These are phyloP conservation scores for Elgaria multicarinata DNA, from an alignment of 2,113 vertebrate genomes.

Conservation along the genomic window DNA sequence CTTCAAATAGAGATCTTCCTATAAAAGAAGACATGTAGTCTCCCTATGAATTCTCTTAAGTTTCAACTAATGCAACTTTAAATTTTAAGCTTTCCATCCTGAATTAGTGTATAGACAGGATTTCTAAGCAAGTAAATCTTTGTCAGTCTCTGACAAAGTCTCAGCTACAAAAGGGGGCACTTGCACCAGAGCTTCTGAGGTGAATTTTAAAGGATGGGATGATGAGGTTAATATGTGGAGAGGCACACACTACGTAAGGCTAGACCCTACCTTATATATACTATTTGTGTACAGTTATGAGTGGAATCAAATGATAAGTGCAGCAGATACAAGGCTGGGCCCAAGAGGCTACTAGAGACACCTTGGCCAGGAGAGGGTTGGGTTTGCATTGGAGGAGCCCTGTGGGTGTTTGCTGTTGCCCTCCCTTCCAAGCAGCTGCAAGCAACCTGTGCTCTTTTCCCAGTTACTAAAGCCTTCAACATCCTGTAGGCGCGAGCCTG, in stretches of 20 bases:
- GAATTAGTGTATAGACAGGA: not conserved
- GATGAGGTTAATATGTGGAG: not conserved
- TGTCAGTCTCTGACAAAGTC: not conserved
- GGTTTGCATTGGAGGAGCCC: too few species aligned
- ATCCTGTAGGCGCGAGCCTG: too few species aligned
- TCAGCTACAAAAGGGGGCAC: not conserved
- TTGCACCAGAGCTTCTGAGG: not conserved
- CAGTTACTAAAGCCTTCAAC: too few species aligned
- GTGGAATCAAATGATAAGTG: constrained; percentile 38
- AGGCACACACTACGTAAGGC: not conserved
- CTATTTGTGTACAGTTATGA: not conserved
- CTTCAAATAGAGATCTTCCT: too few species aligned
- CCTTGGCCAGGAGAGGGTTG: too few species aligned
- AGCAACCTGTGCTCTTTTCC: too few species aligned
- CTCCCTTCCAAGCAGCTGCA: too few species aligned
- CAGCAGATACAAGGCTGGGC: not conserved
- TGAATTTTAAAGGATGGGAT: not conserved
- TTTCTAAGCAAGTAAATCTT: not conserved
- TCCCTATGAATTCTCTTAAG: not conserved
- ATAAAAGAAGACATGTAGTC: too few species aligned
- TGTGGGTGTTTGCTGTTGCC: too few species aligned
- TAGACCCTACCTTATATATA: not conserved
- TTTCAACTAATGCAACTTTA: not conserved
- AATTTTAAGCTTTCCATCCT: not conserved
- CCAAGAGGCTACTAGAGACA: too few species aligned